These are phyloP conservation scores for Myiotriccus ornatus DNA, from an alignment of 2,797 vertebrate genomes.

Conservation along the genomic window DNA sequence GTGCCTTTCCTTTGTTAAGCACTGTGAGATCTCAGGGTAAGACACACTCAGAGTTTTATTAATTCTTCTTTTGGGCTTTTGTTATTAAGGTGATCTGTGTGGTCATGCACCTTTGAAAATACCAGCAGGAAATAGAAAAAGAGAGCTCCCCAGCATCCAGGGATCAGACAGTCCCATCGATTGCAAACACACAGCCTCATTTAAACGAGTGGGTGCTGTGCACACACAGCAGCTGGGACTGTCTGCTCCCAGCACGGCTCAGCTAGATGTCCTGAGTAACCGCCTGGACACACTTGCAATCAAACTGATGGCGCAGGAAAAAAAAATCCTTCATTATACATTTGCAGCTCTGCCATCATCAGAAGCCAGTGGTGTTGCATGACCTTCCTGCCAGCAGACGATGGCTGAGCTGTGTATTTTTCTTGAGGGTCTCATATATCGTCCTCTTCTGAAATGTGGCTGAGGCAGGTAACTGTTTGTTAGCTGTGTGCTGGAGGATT, in stretches of 20 bases:
- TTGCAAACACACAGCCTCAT: slow-evolving; percentile 5
- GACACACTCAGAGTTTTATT: slow-evolving; percentile 28
- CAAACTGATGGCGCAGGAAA: background rate
- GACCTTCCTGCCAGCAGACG: slow-evolving; percentile 26
- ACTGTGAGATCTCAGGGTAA: background rate
- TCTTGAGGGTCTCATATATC: slow-evolving; percentile 35
- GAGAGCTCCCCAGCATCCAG: background rate
- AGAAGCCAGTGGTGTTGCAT: background rate
- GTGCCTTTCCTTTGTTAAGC: slow-evolving; percentile 34
- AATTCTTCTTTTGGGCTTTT: slow-evolving; percentile 37
- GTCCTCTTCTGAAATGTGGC: background rate
- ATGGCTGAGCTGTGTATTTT: slow-evolving; percentile 22
- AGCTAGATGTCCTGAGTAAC: background rate
- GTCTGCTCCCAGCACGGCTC: background rate
- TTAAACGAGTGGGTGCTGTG: background rate
- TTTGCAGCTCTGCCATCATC: background rate
- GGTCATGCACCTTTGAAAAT: slow-evolving; percentile 43
- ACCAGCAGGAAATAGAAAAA: slow-evolving; percentile 38
- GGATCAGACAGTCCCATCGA: slow-evolving; percentile 35
- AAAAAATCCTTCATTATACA: background rate
- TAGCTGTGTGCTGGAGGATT: slow-evolving; percentile 38
- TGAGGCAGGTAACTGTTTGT: slow-evolving; percentile 39
- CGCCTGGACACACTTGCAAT: background rate
- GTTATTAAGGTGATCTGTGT: slow-evolving; percentile 24
- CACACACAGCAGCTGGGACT: background rate